Conservation (phyloP, 2,797 vertebrate genomes). For the Adelosebastes latens region DNA sequence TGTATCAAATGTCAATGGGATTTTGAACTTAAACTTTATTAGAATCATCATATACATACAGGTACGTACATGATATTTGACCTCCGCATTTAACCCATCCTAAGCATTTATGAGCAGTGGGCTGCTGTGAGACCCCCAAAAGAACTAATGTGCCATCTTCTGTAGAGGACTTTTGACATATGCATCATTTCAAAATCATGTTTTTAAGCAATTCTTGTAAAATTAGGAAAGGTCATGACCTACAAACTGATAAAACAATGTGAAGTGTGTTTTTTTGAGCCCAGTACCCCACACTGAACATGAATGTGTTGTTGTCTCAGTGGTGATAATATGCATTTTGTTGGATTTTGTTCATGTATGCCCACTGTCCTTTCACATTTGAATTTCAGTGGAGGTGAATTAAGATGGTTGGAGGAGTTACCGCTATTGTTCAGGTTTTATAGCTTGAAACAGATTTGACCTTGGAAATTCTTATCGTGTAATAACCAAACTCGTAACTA, state of each 20-base stretch:
- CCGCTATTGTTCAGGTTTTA: not conserved
- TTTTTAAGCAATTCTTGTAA: not conserved
- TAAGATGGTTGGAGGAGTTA: not conserved
- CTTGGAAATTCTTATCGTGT: not conserved
- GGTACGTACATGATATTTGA: too few species aligned
- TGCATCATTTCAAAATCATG: not conserved
- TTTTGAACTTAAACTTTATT: too few species aligned
- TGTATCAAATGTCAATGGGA: too few species aligned
- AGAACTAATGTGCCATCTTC: not conserved
- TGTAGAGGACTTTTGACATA: not conserved
- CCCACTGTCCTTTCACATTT: not conserved
- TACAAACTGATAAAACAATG: not conserved
- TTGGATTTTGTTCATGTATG: not conserved
- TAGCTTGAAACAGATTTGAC: not conserved
- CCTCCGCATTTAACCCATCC: too few species aligned
- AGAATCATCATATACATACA: too few species aligned
- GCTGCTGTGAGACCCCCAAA: not conserved
- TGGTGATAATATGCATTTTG: not conserved
- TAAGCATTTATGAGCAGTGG: not conserved
- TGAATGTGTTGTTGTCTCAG: not conserved
- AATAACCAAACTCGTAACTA: not conserved
- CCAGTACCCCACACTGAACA: not conserved
- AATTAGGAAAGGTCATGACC: too few species aligned
- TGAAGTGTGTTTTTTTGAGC: too few species aligned
- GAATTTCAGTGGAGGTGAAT: not conserved